phyloP scores from a whole-genome alignment of 2,113 vertebrate species.

The Cynoglossus semilaevis region DNA sequence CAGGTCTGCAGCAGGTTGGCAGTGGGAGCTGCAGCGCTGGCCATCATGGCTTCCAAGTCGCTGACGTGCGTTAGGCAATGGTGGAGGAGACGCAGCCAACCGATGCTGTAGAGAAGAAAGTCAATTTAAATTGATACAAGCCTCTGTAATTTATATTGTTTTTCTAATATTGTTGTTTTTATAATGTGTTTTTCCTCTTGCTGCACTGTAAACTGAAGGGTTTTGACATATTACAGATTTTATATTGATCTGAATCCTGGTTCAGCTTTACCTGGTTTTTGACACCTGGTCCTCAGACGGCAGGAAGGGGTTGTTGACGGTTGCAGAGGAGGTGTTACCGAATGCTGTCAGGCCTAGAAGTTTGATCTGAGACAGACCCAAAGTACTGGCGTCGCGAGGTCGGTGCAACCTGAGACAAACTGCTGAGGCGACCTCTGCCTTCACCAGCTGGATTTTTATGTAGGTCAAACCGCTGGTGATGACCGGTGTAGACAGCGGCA shows the following conservation, averaged over 20 bases:
- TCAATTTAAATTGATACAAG: no score
- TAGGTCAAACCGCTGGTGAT: conserved; percentile 96
- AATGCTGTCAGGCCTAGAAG: conserved; percentile 95
- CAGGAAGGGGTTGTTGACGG: conserved; percentile 96
- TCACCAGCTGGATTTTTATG: conserved; percentile 98
- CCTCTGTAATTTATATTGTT: no score
- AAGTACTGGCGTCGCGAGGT: conserved; percentile 92
- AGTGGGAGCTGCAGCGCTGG: conserved; percentile 94
- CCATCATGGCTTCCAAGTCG: conserved; percentile 97
- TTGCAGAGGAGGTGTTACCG: conserved; percentile 96
- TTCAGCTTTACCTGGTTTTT: conserved; percentile 87
- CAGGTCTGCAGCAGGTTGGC: conserved; percentile 97
- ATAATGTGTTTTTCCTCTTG: no score
- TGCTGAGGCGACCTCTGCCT: conserved; percentile 95
- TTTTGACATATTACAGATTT: not conserved
- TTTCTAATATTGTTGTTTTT: no score
- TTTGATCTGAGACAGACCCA: conserved; percentile 97
- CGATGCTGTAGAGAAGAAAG: conserved; percentile 79
- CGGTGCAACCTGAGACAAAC: conserved; percentile 95
- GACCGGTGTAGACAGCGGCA: conserved; percentile 93
- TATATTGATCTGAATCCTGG: not conserved
- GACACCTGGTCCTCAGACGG: conserved; percentile 99
- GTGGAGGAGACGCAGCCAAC: conserved; percentile 95
- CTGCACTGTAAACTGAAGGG: not conserved
- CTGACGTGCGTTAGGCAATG: conserved; percentile 97